phyloP scores from a whole-genome alignment of 1,140 invertebrate species.

The Microplitis demolitor region DNA sequence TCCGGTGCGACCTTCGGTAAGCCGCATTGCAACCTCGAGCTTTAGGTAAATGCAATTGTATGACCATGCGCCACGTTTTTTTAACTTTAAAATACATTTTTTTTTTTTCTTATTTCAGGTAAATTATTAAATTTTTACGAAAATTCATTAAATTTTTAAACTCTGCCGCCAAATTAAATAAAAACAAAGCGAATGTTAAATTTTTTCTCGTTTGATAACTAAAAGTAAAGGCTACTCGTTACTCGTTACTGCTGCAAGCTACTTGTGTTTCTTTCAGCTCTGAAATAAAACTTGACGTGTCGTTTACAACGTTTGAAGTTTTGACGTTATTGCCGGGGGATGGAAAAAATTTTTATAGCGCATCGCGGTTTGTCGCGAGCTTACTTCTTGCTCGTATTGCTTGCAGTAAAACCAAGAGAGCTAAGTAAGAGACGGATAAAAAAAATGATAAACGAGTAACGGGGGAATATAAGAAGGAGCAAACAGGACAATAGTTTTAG shows the following conservation, averaged over 20 bases:
- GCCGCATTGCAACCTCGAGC: slow-evolving; percentile 7
- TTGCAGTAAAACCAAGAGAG: neutral
- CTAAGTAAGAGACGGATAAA: neutral
- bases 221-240: no score
- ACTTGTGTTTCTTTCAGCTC: neutral
- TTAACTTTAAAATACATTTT: neutral
- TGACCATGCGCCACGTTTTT: slow-evolving; percentile 6
- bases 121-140: no score
- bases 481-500: neutral
- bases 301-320: slow-evolving; percentile 15
- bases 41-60: neutral
- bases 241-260: neutral
- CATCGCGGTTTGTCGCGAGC: neutral
- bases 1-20: neutral
- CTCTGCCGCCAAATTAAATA: no score
- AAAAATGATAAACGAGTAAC: neutral
- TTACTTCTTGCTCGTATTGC: no score
- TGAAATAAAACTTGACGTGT: neutral
- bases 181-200: no score
- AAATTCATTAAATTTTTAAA: no score
- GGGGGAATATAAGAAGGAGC: neutral
- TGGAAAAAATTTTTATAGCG: neutral
- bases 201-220: no score
- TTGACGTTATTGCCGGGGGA: slow-evolving; percentile 14
- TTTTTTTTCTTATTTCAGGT: no score